Base-by-base conservation (phyloP, 2,888 invertebrate species). In the Callyntrura sp. region DNA sequence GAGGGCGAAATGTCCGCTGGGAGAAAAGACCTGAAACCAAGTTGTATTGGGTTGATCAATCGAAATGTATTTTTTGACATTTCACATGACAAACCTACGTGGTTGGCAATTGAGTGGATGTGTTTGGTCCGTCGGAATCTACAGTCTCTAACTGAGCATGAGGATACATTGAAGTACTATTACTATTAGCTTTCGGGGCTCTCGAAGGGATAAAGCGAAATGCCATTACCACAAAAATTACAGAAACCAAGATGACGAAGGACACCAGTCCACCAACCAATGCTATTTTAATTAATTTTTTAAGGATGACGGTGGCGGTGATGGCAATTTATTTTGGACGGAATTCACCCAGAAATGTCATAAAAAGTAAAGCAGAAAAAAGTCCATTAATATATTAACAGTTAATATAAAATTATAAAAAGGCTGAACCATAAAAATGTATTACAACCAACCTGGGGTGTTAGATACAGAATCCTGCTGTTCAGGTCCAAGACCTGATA, bases 161-260 rank as follows among this genome's bases (percentile, higher is more conserved):
- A 60, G 91, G 76, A 83, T 83, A 90, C 23, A 87, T 76, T 25
- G 88, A 73, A 51, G 79, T 82, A 60, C 68, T 86, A 81, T 92
- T 91, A 73, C 51, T 85, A 76, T 92, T 91, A n/a, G n/a, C 91
- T 85, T 92, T 92, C 6, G 91, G 91, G n/a, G 88, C 43, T 85
- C 90, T 85, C 35, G 90, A 79, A n/a, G 92, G 92, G 17, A 92
- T 85, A 43, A 90, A 92, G 55, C 91, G 81, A 60, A 90, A 89
- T 51, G 91, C 92, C 91, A 92, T 91, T 43, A 68, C 76, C 35
- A 92, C 91, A 70, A 92, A 92, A 20, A 91, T 81, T n/a, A 91
- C 85, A 60, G 91, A 91, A 9, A 92, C 90, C 23, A 84, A 60
- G 28, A 92, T 90, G 20, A 92, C 92, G 88, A 91, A 92, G 25